Evolutionary conservation across 2,888 invertebrate species (phyloP), one percentile per base, ranked within the genome.

Genomic region (Andrena hattorfiana): DNA sequence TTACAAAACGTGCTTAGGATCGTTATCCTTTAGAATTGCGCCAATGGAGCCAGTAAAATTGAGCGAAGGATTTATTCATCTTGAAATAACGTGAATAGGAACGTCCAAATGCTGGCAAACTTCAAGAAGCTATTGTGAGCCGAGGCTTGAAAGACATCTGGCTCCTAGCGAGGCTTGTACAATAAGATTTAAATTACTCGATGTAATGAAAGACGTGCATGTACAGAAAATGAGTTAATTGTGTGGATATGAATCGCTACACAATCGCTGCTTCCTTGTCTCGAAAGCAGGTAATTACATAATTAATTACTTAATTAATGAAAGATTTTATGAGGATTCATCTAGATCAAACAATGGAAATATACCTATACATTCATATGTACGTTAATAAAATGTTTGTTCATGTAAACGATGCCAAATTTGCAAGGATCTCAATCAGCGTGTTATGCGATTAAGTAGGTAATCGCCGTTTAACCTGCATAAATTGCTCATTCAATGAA

Each of bases 1-100:
- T 51, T 67, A 28, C 54, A 70, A 42, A 63, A 70, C 35, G 13
- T 75, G 49, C 60, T 75, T 75, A 51, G 54, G 26, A 42, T 35
- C 62, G 54, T 62, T 69, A 35, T 68, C 26, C 30, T 30, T 62
- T 2, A 28, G 62, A 63, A 20, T 8, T 62, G 28, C 13, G 28
- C 16, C 62, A 69, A 75, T 51, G 30, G 63, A 70, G 70, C 28
- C 28, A 64, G 42, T 70, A 70, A 63, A 10, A 48, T 56, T 35
- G 54, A 51, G 30, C 30, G 23, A 76, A 42, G 63, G 54, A 56
- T 76, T 30, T 51, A 62, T 70, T 76, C 69, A 20, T 16, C 62
- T 62, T 68, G 49, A 13, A 68, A 26, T 16, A 42, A 76, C 4
- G 35, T 30, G 2, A n/a, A 35, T 8, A 7, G 20, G 7, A 32